Percentiles rank a stretch among this genome's conserved stretches.
Conservation (phyloP, 2,797 vertebrate species). For the Galago senegalensis region DNA sequence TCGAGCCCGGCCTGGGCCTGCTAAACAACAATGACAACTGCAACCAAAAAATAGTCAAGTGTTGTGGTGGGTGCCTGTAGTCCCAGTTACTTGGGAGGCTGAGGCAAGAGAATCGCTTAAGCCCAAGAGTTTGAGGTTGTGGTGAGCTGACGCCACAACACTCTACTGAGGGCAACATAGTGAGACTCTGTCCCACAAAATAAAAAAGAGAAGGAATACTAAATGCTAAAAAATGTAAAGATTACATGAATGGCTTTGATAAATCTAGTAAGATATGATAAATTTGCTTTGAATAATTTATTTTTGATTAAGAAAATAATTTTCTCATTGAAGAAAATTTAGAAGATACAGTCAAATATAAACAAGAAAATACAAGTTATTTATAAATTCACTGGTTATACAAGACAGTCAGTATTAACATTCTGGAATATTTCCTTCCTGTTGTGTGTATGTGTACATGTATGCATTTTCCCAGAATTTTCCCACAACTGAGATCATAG, state of each 20-base stretch:
- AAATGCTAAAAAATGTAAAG: background rate
- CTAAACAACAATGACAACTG: too few species aligned
- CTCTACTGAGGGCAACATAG: too few species aligned
- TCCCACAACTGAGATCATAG: background rate
- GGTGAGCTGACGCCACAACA: too few species aligned
- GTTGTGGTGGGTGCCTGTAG: too few species aligned
- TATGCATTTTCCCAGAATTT: background rate
- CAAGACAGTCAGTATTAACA: background rate
- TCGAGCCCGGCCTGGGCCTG: too few species aligned
- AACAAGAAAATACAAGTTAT: background rate
- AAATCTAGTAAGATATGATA: background rate
- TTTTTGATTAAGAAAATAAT: slow-evolving; percentile 1
- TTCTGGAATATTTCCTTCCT: background rate
- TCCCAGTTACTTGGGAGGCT: too few species aligned
- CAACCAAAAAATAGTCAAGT: too few species aligned
- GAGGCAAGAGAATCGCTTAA: too few species aligned
- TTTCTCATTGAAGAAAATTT: slow-evolving; percentile 45
- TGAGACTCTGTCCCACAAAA: too few species aligned
- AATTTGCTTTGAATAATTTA: slow-evolving; percentile 11
- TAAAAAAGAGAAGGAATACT: too few species aligned
- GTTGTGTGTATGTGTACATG: too few species aligned
- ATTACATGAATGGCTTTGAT: background rate
- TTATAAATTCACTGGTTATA: background rate
- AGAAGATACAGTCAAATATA: background rate
- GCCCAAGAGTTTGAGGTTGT: too few species aligned